phyloP scores from a whole-genome alignment of 2,888 invertebrate genomes.

The Piscicola geometra region DNA sequence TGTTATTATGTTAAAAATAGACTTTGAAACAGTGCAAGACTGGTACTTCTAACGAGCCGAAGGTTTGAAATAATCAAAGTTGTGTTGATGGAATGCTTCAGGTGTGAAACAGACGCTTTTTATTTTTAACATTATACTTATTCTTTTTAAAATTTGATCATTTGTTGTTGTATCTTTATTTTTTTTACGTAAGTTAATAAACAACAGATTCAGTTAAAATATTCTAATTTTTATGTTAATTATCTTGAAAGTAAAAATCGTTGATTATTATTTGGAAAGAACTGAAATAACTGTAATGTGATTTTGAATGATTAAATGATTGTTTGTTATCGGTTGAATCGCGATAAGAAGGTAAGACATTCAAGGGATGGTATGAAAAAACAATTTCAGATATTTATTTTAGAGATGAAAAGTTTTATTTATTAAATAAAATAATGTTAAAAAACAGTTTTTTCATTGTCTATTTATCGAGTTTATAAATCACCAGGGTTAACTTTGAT shows the following conservation, averaged over 20 bases:
- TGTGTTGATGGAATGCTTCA: not conserved
- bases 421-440: not conserved
- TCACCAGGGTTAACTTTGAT: constrained; percentile 6
- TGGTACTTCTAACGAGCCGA: too few species aligned
- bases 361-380: not conserved
- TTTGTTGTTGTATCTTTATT: too few species aligned
- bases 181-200: too few species aligned
- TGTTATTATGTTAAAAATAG: too few species aligned
- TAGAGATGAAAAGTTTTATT: not conserved
- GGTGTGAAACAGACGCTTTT: not conserved
- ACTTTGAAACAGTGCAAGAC: too few species aligned
- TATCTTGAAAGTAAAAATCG: too few species aligned
- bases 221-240: too few species aligned
- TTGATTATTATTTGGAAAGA: too few species aligned
- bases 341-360: constrained; percentile 8
- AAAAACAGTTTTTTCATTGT: not conserved
- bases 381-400: not conserved
- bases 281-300: too few species aligned
- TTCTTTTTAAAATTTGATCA: too few species aligned
- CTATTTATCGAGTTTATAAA: not conserved
- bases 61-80: not conserved
- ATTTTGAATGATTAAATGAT: constrained; percentile 1
- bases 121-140: not conserved
- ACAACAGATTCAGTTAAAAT: too few species aligned
- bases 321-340: constrained; percentile 13